Base-by-base conservation (phyloP, 1,140 invertebrate genomes). In the Trigoniulus corallinus region DNA sequence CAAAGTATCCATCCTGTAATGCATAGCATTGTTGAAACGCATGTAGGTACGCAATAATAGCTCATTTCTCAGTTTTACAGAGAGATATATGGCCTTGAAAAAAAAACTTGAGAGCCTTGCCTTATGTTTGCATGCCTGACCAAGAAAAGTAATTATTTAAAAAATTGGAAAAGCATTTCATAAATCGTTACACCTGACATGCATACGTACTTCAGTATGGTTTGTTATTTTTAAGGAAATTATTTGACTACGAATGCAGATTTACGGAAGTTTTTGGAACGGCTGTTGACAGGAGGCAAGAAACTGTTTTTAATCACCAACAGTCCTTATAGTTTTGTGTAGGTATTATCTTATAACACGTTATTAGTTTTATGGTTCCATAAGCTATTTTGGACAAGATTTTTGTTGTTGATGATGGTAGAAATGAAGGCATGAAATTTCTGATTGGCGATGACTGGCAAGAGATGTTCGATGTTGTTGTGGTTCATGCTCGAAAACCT, bases 291-390 rank as follows among this genome's bases (percentile, higher is more conserved):
- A 1, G 74, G 74, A 24, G 74, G 77, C 21, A 96, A 95, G 67
- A 91, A 94, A 67, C 72, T 95, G 57, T 97, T 98, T 66, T 69
- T 98, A 20, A 88, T 98, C 1, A 96, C 93, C 7, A 98, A 98
- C 62, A 95, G 89, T 68, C 91, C 91, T 0, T 97, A 82, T 65
- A 79, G 83, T 58, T 98, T 97, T 75, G 89, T 96, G 91, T 96
- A 75, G 82, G 86, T 80, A 47, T 48, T 21, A 45, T 47, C 27
- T 12, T 10, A 34, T 7, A 15, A 7, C 29, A 34, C 7, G 7
- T 39, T 49, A 15, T 21, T 27, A 43, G 4, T 44, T 50, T 26
- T 50, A 41, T n/a, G n/a, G n/a, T 10, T 54, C 12, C 22, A 39
- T 27, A 45, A 46, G 12, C 45, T 22, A 39, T 45, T 4, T 18